Base-by-base conservation (phyloP, 2,888 invertebrate species). In the Synanthedon tipuliformis region DNA sequence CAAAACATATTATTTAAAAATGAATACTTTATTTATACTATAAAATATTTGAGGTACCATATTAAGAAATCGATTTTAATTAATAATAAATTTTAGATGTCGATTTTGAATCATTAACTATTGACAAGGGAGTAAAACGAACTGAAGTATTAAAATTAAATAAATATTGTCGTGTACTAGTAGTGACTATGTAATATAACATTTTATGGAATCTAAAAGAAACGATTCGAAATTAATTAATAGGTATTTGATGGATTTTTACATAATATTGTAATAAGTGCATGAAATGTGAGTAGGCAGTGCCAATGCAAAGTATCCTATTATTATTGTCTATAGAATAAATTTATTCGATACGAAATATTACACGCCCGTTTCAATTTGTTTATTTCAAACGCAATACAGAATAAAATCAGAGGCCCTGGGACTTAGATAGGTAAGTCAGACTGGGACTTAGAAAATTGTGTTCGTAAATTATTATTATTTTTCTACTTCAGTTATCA, bases 41-140 rank as follows among this genome's bases (percentile, higher is more conserved):
- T 45, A 55, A 56, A 61, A 59, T 59, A 58, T 61, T 59, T 62
- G 59, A 62, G 62, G 62, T 61, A 53, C 56, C 58, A 57, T 54
- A 45, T 55, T 51, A 50, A 53, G 50, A 53, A 34, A 52, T 55
- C 51, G n/a, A 52, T 53, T 56, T 56, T 57, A 55, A 56, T 56
- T 55, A 53, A 56, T 56, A 54, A 53, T 50, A 57, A 55, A 53
- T 61, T 71, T 72, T 72, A 71, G 68, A 72, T 65, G 67, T 73
- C 69, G 63, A 65, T 72, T 71, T 45, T 69, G 71, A 75, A 74
- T 72, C 73, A 72, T 73, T 66, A 68, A 71, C 68, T 57, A 73
- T 74, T 71, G 65, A 75, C 76, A 81, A 79, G 78, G 77, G 81
- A 80, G 68, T 80, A 76, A 81, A 83, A 83, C 73, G 84, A 81